Evolutionary conservation across 2,888 invertebrate species (phyloP).

Genomic region (Eugnorisma glareosa): DNA sequence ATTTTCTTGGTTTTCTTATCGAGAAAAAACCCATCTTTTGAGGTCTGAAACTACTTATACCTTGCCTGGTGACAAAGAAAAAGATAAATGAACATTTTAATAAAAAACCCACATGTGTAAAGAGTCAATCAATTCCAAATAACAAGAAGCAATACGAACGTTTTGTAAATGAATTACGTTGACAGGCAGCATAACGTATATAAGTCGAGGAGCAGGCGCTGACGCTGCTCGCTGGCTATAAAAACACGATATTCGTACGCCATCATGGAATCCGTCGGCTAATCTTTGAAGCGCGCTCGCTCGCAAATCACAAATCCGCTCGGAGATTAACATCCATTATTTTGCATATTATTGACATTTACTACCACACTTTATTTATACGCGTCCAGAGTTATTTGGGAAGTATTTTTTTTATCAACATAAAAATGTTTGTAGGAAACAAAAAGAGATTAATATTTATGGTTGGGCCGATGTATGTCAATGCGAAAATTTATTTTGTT

Average conservation of each 20-base stretch:
- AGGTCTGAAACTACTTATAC: neutral
- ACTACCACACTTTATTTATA: conserved; percentile 90
- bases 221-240: conserved; percentile 52
- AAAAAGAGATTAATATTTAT: conserved; percentile 88
- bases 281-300: conserved; percentile 84
- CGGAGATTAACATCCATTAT: conserved; percentile 89
- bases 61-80: neutral
- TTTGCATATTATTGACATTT: conserved; percentile 91
- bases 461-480: conserved; percentile 87
- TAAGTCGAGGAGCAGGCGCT: conserved; percentile 46
- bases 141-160: conserved; percentile 25
- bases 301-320: conserved; percentile 88
- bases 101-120: neutral
- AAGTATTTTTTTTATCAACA: conserved; percentile 88
- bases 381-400: conserved; percentile 87
- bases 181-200: conserved; percentile 45
- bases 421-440: conserved; percentile 88
- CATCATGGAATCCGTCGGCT: conserved; percentile 80
- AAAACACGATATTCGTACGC: conserved; percentile 65
- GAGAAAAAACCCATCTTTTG: neutral
- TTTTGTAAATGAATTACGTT: conserved; percentile 60
- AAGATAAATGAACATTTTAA: neutral
- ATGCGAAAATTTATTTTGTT: conserved; percentile 88
- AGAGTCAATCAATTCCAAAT: neutral
- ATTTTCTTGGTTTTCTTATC: conserved; percentile 1